Evolutionary conservation across 2,797 vertebrate genomes (phyloP), one percentile per base, ranked within the genome.

Genomic region (Karalla daura): DNA sequence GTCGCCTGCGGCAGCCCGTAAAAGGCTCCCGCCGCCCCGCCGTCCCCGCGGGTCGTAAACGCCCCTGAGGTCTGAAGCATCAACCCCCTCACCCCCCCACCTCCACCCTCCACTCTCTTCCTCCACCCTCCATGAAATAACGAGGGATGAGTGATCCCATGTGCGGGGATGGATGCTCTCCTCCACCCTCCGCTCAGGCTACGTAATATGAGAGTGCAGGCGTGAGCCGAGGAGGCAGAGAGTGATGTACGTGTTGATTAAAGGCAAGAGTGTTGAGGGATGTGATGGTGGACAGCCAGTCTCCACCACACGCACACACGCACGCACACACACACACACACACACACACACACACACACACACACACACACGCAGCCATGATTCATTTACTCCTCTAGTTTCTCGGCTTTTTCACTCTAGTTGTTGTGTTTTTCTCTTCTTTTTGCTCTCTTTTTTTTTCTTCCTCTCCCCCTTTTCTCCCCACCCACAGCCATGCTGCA

Each of bases 401-500:
- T 60, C 18, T 25, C 4, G 30, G 53, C 24, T 66, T 77, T 66
- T 44, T 72, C 24, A 0, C 62, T 39, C 45, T 37, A 51, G 35
- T 68, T 50, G 59, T 72, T 51, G 17, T n/a, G n/a, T n/a, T n/a
- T n/a, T n/a, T n/a, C n/a, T n/a, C n/a, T n/a, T n/a, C n/a, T n/a
- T n/a, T n/a, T n/a, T n/a, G n/a, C n/a, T n/a, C n/a, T n/a, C n/a
- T n/a, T n/a, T n/a, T n/a, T n/a, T n/a, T n/a, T n/a, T n/a, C n/a
- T n/a, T n/a, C n/a, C n/a, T n/a, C n/a, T n/a, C n/a, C n/a, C 47
- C 58, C 35, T 54, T 33, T 73, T 73, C 81, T 63, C 76, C 67
- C 76, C 81, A 72, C 80, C 73, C 62, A 79, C 84, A 78, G 13
- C 78, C 33, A 53, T 59, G 63, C 68, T 76, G 60, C 56, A 65